Evolutionary conservation across 2,797 vertebrate species (phyloP), one percentile per base, ranked within the genome.

Genomic region (Sylvia borin): DNA sequence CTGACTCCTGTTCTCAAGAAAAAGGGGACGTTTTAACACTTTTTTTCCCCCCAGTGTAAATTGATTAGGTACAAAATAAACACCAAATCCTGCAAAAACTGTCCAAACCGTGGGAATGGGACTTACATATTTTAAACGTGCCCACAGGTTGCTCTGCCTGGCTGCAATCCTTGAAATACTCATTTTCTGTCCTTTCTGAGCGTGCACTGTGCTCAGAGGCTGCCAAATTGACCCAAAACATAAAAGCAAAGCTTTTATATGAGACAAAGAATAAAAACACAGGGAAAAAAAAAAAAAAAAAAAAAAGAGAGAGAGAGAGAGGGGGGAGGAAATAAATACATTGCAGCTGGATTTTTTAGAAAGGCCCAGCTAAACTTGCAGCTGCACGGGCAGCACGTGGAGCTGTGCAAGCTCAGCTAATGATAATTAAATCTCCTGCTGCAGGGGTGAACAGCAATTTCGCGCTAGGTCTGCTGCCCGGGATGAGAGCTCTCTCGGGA

Each of bases 341-440:
- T 20, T n/a, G 54, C 95, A 96, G 87, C 58, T 94, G 92, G 85
- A 79, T 92, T 55, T 86, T 88, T 62, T 36, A 36, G 14, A 78
- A 92, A 94, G 27, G 58, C 70, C 34, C 66, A 75, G 85, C 40
- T 81, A 65, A 92, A 94, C 83, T 92, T 36, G 21, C 96, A 97
- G 94, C 94, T 94, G 92, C 92, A 74, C 18, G 10, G 22, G 25
- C 51, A 26, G 82, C 96, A 88, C 88, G 62, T 84, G 92, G 92
- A 90, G 79, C 93, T 11, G 16, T 51, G 74, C 90, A 58, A 91
- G 93, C 91, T 95, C 55, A 95, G 92, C 83, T 96, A 94, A 95
- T 48, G 93, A 92, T 92, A 95, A 95, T 92, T 92, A 78, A 90
- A 90, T 80, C 92, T 93, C 85, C 89, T 91, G 89, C 95, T 90